These are phyloP conservation scores for Choloepus didactylus DNA, from an alignment of 2,797 vertebrate genomes.

Conservation along the genomic window DNA sequence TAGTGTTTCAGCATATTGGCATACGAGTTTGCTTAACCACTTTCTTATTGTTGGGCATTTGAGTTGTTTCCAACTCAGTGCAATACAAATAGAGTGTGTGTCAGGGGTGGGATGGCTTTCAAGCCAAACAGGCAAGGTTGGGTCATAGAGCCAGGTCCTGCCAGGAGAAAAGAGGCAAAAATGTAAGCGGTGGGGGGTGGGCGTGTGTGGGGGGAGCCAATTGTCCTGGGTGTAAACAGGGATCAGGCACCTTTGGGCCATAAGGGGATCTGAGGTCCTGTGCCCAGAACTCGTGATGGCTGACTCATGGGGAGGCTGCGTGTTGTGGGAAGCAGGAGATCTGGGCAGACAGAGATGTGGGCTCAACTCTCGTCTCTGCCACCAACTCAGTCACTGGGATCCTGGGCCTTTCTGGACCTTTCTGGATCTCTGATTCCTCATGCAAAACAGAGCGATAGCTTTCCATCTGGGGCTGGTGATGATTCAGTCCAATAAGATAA, in stretches of 20 bases:
- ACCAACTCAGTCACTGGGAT: background rate
- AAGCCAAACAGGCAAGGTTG: slow-evolving; percentile 55
- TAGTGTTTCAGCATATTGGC: background rate
- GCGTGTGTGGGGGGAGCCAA: background rate
- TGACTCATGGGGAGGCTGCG: background rate
- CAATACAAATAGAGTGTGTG: background rate
- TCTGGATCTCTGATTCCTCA: background rate
- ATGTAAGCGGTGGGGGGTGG: background rate
- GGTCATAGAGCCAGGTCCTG: background rate
- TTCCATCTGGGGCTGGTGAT: background rate
- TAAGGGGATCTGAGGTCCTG: background rate
- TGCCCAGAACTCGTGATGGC: background rate
- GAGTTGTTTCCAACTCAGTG: slow-evolving; percentile 1
- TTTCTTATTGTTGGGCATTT: background rate
- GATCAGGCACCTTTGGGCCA: background rate
- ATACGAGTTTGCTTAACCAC: background rate
- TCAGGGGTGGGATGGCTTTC: slow-evolving; percentile 4
- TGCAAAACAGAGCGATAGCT: background rate
- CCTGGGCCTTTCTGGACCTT: background rate
- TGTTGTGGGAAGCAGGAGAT: background rate
- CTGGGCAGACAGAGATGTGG: background rate
- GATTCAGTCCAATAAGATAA: background rate
- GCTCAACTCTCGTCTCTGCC: slow-evolving; percentile 38
- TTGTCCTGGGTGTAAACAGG: slow-evolving; percentile 11
- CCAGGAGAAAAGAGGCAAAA: slow-evolving; percentile 28